Evolutionary conservation across 2,113 vertebrate genomes (phyloP).

Genomic region (Coturnix japonica): DNA sequence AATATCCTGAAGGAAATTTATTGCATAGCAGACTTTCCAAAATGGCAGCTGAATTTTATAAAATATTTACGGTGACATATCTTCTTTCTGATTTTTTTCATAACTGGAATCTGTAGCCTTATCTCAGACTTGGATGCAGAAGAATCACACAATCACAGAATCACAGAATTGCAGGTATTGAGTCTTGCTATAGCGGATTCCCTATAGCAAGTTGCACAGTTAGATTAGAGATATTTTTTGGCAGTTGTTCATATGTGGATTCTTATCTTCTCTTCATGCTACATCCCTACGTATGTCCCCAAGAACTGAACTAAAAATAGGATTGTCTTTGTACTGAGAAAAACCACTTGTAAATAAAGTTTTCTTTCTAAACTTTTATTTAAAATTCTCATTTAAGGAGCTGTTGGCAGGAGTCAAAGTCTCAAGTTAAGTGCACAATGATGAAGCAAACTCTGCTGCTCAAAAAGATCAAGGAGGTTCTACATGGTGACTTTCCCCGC

Average conservation of each 20-base stretch:
- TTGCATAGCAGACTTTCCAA: not conserved
- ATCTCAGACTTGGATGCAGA: not conserved
- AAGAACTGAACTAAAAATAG: not conserved
- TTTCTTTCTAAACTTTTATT: not conserved
- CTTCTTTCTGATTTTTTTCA: not conserved
- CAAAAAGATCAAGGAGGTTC: not conserved
- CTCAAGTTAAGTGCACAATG: not conserved
- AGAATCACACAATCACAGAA: no score
- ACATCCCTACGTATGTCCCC: not conserved
- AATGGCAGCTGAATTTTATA: not conserved
- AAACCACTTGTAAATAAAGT: not conserved
- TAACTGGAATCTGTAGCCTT: not conserved
- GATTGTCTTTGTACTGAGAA: not conserved
- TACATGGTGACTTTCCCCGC: not conserved
- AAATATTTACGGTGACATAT: not conserved
- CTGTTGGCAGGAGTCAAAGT: not conserved
- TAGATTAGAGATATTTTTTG: not conserved
- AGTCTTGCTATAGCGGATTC: no score
- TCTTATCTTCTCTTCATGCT: not conserved
- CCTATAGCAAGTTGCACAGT: not conserved
- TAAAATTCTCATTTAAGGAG: not conserved
- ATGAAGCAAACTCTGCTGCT: not conserved
- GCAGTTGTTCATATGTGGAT: rapidly evolving
- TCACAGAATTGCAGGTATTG: no score
- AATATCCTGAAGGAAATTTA: not conserved